These are phyloP conservation scores for Aix galericulata DNA, from an alignment of 2,113 vertebrate species.

Conservation along the genomic window DNA sequence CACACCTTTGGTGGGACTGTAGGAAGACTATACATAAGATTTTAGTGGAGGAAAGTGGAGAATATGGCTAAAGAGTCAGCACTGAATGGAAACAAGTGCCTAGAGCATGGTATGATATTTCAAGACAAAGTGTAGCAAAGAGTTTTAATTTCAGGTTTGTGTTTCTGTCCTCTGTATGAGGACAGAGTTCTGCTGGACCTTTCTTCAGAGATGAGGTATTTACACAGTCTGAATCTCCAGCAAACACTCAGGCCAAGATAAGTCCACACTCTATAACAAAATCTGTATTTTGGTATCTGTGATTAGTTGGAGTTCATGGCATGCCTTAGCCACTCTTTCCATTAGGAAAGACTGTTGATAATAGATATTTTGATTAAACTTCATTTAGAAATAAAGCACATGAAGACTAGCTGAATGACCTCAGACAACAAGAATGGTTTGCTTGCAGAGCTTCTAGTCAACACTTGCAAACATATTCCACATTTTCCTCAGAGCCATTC, in stretches of 20 bases:
- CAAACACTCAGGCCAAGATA: background rate
- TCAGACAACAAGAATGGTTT: background rate
- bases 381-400: background rate
- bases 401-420: background rate
- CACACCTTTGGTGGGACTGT: background rate
- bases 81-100: background rate
- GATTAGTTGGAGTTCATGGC: background rate
- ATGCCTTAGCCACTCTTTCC: background rate
- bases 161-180: background rate
- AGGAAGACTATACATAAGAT: background rate
- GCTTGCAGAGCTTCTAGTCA: background rate
- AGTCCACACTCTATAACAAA: background rate
- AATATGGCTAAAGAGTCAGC: background rate
- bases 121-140: rapidly evolving
- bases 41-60: background rate
- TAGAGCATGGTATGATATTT: background rate
- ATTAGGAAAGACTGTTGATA: background rate
- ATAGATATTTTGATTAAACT: background rate
- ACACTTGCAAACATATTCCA: rapidly evolving
- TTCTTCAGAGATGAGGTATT: background rate
- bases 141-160: slow-evolving; percentile 13
- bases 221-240: background rate
- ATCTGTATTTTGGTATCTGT: background rate
- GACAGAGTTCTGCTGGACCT: background rate
- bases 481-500: background rate